phyloP scores from a whole-genome alignment of 2,797 vertebrate genomes.

The Cyclura pinguis region DNA sequence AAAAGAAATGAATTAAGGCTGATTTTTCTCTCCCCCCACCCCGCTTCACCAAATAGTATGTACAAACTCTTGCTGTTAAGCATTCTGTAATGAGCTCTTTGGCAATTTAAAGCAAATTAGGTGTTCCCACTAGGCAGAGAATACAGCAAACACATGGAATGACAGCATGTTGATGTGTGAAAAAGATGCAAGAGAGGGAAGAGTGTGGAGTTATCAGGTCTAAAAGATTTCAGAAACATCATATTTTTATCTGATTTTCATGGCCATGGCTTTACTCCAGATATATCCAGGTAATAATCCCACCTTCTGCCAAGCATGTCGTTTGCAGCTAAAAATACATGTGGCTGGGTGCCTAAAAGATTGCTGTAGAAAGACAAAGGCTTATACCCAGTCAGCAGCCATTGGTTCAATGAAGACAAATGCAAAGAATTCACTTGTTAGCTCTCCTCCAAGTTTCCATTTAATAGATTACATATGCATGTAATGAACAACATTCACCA shows the following conservation, averaged over 20 bases:
- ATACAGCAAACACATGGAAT: conserved; percentile 73
- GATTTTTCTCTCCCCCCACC: conserved; percentile 65
- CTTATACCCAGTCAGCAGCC: background rate
- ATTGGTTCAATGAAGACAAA: background rate
- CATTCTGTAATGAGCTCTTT: conserved; percentile 81
- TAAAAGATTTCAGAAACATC: conserved; percentile 64
- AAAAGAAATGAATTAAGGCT: conserved; percentile 65
- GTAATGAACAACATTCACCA: background rate
- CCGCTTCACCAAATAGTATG: conserved; percentile 78
- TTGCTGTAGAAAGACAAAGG: background rate
- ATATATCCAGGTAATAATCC: background rate
- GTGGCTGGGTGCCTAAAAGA: background rate
- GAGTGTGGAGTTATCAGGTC: conserved; percentile 67
- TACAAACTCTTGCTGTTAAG: conserved; percentile 83
- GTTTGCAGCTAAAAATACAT: background rate
- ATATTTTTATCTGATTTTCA: conserved; percentile 55
- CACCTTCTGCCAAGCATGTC: background rate
- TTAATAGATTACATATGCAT: too few species aligned
- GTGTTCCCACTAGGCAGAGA: conserved; percentile 78
- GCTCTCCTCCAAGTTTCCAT: too few species aligned
- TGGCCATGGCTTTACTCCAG: conserved; percentile 28
- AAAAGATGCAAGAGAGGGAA: conserved; percentile 73
- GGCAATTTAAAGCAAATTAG: conserved; percentile 83
- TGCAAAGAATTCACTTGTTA: background rate
- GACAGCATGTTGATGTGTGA: conserved; percentile 72